Base-by-base conservation (phyloP, 2,888 invertebrate genomes). In the Minunthozetes semirufus region DNA sequence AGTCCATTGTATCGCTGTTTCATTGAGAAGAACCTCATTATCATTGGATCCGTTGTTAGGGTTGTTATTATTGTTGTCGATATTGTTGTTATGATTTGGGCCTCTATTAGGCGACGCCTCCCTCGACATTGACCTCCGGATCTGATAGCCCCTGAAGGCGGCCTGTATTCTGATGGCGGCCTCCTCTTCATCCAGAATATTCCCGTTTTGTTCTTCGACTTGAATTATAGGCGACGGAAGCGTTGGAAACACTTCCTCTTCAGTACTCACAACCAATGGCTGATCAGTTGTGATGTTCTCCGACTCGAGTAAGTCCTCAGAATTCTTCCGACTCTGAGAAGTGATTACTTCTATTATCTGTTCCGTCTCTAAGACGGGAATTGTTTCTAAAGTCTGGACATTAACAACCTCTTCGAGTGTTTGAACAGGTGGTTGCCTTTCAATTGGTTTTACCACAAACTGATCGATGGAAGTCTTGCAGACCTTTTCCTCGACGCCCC, bases 161-260 rank as follows among this genome's bases (percentile, higher is more conserved):
- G 78, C 78, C 72, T 78, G 78, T 61, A 78, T 78, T 70, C 76
- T 77, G n/a, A 77, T 78, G 66, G 78, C 78, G 22, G 78, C 78
- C 59, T 77, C 76, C 33, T 68, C 71, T 38, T 72, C 48, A 15
- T 68, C 27, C 1, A 74, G 71, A 27, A 38, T 9, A 15, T 17
- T 33, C 1, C 66, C 66, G 25, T 72, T 61, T 46, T 42, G 63
- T 50, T 66, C 73, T 25, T 73, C 73, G 15, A 66, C 19, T 22
- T 29, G 63, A 19, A 63, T 66, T 1, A 73, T 4, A 3, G 73
- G 63, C 27, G 66, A 63, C 4, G 68, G 38, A 15, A 33, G 27
- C 0, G 17, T 33, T 42, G 46, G 15, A 1, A 4, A 19, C 53
- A 53, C 22, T 17, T 15, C 15, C 19, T 48, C 48, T 42, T 63